Evolutionary conservation across 2,888 invertebrate species (phyloP).

Genomic region (Drosophila histrio): DNA sequence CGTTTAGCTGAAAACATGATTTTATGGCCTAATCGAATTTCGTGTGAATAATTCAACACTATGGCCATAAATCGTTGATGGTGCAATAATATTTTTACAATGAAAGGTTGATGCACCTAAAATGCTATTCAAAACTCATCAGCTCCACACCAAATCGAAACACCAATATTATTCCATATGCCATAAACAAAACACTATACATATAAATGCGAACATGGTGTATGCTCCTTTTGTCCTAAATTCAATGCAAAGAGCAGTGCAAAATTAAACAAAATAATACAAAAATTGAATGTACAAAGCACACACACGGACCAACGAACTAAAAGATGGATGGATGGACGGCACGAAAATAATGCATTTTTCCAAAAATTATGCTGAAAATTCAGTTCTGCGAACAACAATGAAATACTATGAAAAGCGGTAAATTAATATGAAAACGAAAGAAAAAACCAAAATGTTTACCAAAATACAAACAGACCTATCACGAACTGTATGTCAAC

Average conservation of each 20-base stretch:
- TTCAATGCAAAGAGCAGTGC: not conserved
- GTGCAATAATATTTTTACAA: conserved; percentile 38
- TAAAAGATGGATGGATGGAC: not conserved
- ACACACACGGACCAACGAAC: not conserved
- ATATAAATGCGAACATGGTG: not conserved
- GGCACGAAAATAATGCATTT: not conserved
- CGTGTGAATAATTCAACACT: conserved; percentile 27
- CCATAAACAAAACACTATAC: conserved; percentile 17
- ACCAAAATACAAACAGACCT: not conserved
- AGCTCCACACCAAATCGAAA: conserved; percentile 1
- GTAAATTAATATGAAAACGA: not conserved
- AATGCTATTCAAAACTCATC: conserved; percentile 36
- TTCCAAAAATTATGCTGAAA: not conserved
- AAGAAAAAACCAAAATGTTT: not conserved
- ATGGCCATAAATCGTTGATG: conserved; percentile 29
- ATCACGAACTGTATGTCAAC: too few species aligned
- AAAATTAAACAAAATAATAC: conserved; percentile 39
- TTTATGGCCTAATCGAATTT: conserved; percentile 30
- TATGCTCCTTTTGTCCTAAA: conserved; percentile 15
- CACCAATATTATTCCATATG: conserved; percentile 28
- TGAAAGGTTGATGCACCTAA: conserved; percentile 41
- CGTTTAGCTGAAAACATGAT: not conserved
- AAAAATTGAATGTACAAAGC: conserved; percentile 24
- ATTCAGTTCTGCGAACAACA: not conserved
- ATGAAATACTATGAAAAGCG: not conserved